Evolutionary conservation across 2,113 vertebrate genomes (phyloP).

Genomic region (Panthera leo): DNA sequence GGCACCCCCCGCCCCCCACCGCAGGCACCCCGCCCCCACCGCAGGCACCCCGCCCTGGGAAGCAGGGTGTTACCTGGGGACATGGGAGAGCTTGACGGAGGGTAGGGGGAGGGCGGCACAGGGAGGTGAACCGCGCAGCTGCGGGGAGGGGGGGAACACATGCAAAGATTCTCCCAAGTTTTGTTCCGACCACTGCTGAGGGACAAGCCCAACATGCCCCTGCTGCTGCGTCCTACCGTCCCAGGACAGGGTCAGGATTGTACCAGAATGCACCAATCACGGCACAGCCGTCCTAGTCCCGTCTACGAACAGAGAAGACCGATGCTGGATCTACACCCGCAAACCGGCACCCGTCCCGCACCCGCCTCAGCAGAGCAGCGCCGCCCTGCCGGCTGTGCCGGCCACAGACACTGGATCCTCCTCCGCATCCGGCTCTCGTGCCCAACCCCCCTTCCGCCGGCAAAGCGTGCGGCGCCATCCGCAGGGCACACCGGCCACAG

Average conservation of each 20-base stretch:
- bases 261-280: neutral
- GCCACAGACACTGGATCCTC: neutral
- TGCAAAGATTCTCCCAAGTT: neutral
- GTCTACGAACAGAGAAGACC: accelerated
- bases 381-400: accelerated
- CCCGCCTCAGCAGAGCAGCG: neutral
- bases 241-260: accelerated
- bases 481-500: neutral
- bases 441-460: neutral
- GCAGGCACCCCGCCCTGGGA: neutral
- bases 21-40: neutral
- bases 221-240: accelerated
- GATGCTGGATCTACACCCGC: accelerated
- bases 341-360: neutral
- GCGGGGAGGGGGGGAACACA: too few species aligned
- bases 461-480: accelerated
- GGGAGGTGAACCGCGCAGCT: neutral
- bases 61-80: neutral
- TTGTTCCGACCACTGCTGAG: too few species aligned
- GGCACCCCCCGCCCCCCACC: neutral
- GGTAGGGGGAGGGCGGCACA: too few species aligned
- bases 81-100: accelerated
- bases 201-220: accelerated
- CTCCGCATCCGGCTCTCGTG: neutral
- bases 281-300: neutral